phyloP scores from a whole-genome alignment of 2,113 vertebrate species.

The Rhinopithecus roxellana region DNA sequence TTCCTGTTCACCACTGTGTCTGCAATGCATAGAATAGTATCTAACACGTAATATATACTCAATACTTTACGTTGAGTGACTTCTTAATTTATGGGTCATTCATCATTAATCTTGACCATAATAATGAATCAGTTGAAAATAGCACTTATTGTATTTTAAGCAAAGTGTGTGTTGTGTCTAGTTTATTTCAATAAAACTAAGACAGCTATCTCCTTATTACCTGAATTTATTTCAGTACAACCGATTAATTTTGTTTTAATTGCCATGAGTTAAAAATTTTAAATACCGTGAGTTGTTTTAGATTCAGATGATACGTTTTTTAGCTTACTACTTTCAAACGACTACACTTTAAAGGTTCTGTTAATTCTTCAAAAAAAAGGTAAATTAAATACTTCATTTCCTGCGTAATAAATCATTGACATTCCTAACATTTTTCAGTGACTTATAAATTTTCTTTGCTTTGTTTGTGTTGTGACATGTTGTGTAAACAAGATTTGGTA shows the following conservation, averaged over 20 bases:
- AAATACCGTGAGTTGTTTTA: neutral
- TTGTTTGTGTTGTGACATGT: constrained; percentile 55
- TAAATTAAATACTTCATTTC: constrained; percentile 36
- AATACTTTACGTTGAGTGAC: neutral
- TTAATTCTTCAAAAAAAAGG: constrained; percentile 44
- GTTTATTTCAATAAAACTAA: neutral
- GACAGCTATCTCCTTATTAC: neutral
- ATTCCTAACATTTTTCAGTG: constrained; percentile 49
- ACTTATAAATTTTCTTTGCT: constrained; percentile 59
- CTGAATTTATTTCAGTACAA: neutral
- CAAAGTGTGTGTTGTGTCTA: neutral
- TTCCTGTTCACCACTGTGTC: neutral
- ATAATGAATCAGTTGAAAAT: neutral
- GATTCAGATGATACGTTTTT: neutral
- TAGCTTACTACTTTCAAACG: constrained; percentile 9
- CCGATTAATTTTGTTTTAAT: constrained; percentile 38
- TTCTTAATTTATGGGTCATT: neutral
- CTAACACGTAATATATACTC: neutral
- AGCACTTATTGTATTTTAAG: neutral
- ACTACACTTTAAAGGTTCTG: neutral
- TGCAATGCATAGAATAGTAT: neutral
- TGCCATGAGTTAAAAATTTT: neutral
- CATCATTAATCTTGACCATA: constrained; percentile 33
- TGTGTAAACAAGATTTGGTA: constrained; percentile 21
- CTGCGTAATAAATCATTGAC: constrained; percentile 54